Percentiles rank a stretch among this genome's conserved stretches.
Conservation (phyloP, 1,140 invertebrate species). For the Aphaenogaster rudis region DNA sequence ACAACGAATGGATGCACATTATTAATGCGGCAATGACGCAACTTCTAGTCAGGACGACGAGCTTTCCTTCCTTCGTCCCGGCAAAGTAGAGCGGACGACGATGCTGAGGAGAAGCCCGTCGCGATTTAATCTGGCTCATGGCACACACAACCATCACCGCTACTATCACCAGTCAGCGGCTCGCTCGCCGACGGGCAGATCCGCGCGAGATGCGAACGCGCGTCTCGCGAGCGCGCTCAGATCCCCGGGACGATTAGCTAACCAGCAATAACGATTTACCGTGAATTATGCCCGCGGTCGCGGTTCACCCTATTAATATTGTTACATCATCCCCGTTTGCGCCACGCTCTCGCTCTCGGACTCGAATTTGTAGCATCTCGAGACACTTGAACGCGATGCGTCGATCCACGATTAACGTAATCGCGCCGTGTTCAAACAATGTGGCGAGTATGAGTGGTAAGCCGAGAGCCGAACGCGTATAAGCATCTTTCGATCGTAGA, state of each 20-base stretch:
- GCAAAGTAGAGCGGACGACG: slow-evolving; percentile 55
- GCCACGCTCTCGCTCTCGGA: slow-evolving; percentile 34
- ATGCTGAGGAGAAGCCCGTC: not conserved
- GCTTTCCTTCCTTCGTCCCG: slow-evolving; percentile 55
- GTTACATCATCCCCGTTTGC: slow-evolving; percentile 64
- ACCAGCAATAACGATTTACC: slow-evolving; percentile 78
- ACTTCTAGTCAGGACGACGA: slow-evolving; percentile 14
- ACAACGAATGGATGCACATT: slow-evolving; percentile 23
- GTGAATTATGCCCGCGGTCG: slow-evolving; percentile 70
- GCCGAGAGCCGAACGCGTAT: not conserved
- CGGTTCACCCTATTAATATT: slow-evolving; percentile 75
- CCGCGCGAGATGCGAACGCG: slow-evolving; percentile 71
- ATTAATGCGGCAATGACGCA: slow-evolving; percentile 12
- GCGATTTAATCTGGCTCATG: slow-evolving; percentile 69
- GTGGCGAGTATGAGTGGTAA: not conserved
- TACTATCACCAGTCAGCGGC: slow-evolving; percentile 27
- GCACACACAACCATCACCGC: slow-evolving; percentile 8
- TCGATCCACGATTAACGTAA: slow-evolving; percentile 33
- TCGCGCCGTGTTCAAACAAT: slow-evolving; percentile 19
- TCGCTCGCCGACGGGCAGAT: slow-evolving; percentile 49
- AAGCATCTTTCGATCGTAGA: slow-evolving; percentile 5
- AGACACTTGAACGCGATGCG: slow-evolving; percentile 21
- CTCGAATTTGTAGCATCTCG: slow-evolving; percentile 53
- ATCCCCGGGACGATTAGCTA: slow-evolving; percentile 80
- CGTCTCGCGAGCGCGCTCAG: slow-evolving; percentile 78